These are phyloP conservation scores for Noctua comes DNA, from an alignment of 2,888 invertebrate species.

Conservation along the genomic window DNA sequence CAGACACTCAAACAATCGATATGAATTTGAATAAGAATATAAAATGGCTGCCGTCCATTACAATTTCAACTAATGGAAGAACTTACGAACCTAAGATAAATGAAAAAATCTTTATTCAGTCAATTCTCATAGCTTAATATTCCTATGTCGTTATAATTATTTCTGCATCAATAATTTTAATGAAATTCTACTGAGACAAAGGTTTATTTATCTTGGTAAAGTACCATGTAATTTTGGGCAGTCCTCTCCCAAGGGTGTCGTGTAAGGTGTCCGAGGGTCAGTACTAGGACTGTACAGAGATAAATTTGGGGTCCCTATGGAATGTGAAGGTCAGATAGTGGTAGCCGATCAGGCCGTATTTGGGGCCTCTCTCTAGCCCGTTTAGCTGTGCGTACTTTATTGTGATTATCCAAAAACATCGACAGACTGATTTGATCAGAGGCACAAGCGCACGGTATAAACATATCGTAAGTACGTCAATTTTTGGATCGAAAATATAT, in stretches of 20 bases:
- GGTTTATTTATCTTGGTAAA: neutral
- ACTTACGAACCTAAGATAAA: neutral
- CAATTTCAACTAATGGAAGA: neutral
- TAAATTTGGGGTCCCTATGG: constrained; percentile 42
- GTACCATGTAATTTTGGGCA: neutral
- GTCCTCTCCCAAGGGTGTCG: constrained; percentile 12
- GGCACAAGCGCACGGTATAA: too few relatives aligned
- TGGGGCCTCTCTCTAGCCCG: neutral
- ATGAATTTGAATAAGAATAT: constrained; percentile 3
- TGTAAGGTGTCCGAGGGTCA: constrained; percentile 29
- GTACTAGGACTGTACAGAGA: constrained; percentile 9
- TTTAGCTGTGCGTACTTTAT: neutral
- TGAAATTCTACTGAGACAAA: constrained; percentile 14
- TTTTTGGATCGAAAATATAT: too few relatives aligned
- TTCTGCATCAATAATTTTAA: neutral
- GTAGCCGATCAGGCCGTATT: constrained; percentile 12
- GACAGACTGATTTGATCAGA: too few relatives aligned
- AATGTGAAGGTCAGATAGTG: constrained; percentile 21
- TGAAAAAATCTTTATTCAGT: neutral
- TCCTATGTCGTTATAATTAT: neutral
- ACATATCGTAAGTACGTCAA: too few relatives aligned
- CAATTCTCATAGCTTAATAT: neutral
- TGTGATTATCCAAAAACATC: neutral
- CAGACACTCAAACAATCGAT: neutral
- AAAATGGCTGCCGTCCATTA: constrained; percentile 8